Conservation (phyloP, 2,888 invertebrate genomes). For the Achlya flavicornis region DNA sequence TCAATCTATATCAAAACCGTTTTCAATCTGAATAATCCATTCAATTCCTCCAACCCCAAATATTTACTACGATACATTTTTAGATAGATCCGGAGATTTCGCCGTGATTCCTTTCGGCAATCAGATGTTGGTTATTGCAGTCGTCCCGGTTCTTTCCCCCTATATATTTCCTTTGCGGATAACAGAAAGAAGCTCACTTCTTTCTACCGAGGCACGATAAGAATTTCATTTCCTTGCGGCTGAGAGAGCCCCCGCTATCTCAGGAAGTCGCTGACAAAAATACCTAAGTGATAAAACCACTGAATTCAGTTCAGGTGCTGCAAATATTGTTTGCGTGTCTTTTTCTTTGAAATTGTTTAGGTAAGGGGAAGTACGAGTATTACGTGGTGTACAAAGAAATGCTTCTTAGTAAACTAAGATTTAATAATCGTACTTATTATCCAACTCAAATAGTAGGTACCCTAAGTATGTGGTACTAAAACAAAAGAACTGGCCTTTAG, state of each 20-base stretch:
- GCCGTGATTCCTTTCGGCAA: constrained; percentile 69
- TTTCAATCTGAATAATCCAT: constrained; percentile 25
- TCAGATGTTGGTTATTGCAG: constrained; percentile 74
- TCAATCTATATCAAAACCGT: constrained; percentile 2
- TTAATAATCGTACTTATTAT: constrained; percentile 34
- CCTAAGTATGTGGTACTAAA: constrained; percentile 27
- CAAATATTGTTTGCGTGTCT: constrained; percentile 46
- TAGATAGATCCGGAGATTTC: constrained; percentile 55
- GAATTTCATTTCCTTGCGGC: constrained; percentile 83
- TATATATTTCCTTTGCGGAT: constrained; percentile 79
- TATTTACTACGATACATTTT: constrained; percentile 54
- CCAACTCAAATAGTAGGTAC: constrained; percentile 14
- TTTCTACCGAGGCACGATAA: constrained; percentile 79
- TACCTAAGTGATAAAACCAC: constrained; percentile 79
- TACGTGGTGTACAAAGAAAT: background rate
- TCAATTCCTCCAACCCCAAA: constrained; percentile 37
- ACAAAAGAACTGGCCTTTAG: constrained; percentile 56
- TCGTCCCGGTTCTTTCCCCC: constrained; percentile 57
- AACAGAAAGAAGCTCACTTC: constrained; percentile 77
- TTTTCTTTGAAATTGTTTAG: constrained; percentile 45
- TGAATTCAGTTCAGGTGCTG: constrained; percentile 68
- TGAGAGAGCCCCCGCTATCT: constrained; percentile 75
- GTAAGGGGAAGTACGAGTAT: constrained; percentile 10
- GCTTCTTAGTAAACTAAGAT: constrained; percentile 17
- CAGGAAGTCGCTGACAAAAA: constrained; percentile 80